Base-by-base conservation (phyloP, 23 tunicate genomes). In the Styela clava region DNA sequence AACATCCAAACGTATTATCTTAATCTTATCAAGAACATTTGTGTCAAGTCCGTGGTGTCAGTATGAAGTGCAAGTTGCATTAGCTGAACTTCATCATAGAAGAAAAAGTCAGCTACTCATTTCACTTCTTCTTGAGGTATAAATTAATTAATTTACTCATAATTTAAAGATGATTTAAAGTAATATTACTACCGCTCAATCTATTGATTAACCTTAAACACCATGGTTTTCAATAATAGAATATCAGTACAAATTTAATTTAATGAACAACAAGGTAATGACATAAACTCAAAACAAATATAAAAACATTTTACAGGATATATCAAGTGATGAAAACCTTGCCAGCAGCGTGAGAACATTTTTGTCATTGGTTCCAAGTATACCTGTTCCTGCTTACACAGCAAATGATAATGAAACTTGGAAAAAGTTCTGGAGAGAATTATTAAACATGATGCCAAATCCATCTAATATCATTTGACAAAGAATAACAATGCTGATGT, bases 31-130 rank as follows among this genome's bases (percentile, higher is more conserved):
- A 69, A 74, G 76, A 35, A 79, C 87, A 35, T 93, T 90, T 63
- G 88, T 82, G 29, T 24, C 77, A 18, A 87, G 93, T 81, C 82
- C 89, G 5, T 93, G 98, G 98, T 93, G 98, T 63, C 89, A 88
- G 35, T 88, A 93, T 70, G 98, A 93, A 79, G 94, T 93, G 0
- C 98, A 93, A 64, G 86, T 93, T 22, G 92, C 98, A 0, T 74
- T 93, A 52, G 86, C 98, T 2, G 86, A 87, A 37, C 79, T 93
- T 2, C 98, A 93, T 62, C 71, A 79, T 16, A 78, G 79, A n/a
- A 79, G 93, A 61, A 76, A 84, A 78, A 87, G 98, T 33, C 87
- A 85, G 44, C 70, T 88, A 34, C 86, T 93, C 23, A 78, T 93
- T 24, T 91, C 98, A 1, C 52, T 93, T 1, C 82, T 93, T 25